phyloP scores from a whole-genome alignment of 2,888 invertebrate species.

The Theretra japonica region DNA sequence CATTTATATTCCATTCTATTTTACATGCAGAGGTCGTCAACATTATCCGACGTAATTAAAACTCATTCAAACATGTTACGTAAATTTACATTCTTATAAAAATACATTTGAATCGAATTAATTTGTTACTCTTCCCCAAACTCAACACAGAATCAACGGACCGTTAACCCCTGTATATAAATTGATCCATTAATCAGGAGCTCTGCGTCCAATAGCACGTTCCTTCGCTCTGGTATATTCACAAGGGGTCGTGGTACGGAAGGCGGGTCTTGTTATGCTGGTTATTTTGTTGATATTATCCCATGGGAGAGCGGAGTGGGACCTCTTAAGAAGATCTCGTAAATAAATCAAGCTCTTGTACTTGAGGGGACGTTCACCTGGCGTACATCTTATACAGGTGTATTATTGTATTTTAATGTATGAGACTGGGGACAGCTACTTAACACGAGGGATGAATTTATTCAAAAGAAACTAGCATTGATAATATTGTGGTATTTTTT shows the following conservation, averaged over 20 bases:
- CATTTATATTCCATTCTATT: conserved; percentile 15
- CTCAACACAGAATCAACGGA: conserved; percentile 45
- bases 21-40: conserved; percentile 15
- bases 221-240: conserved; percentile 29
- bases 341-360: conserved; percentile 69
- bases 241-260: conserved; percentile 40
- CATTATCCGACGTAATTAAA: conserved; percentile 24
- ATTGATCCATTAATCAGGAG: conserved; percentile 58
- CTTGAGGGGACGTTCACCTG: conserved; percentile 69
- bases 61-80: conserved; percentile 19
- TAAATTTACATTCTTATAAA: conserved; percentile 29
- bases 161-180: conserved; percentile 59
- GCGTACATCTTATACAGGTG: conserved; percentile 41
- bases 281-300: conserved; percentile 52
- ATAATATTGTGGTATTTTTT: background rate
- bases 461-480: background rate
- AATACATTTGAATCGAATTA: conserved; percentile 40
- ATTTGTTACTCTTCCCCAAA: conserved; percentile 45
- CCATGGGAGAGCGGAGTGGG: conserved; percentile 47
- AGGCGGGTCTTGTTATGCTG: conserved; percentile 53
- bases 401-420: conserved; percentile 4
- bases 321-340: conserved; percentile 57
- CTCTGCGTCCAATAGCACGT: conserved; percentile 32
- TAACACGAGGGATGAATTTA: conserved; percentile 2
- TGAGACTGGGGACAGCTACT: background rate